Evolutionary conservation across 1,140 invertebrate species (phyloP), one percentile per base, ranked within the genome.

Genomic region (Ylistrum balloti): DNA sequence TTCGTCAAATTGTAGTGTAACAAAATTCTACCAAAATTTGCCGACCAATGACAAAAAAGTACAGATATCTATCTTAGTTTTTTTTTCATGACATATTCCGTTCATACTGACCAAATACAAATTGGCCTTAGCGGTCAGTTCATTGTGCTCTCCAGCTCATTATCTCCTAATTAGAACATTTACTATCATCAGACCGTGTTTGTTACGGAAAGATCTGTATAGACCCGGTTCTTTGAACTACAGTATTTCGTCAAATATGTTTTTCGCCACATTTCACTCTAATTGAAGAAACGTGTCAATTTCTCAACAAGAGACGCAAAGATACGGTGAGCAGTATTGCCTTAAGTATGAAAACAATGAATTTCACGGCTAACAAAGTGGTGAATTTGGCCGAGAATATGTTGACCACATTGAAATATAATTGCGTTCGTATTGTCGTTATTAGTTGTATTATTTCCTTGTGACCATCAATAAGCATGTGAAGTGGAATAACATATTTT

Each of bases 401-500:
- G 56, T 74, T n/a, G 56, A n/a, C 56, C 5, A 74, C 22, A n/a
- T 74, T 74, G 7, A 28, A 28, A 28, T 17, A 0, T 74, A 28
- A 74, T 74, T 74, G n/a, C 56, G 3, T 28, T 74, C 22, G 17
- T 74, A 74, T 74, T 74, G 56, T 11, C 56, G n/a, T 74, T 74
- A 74, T 74, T 74, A 74, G 56, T 74, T 28, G n/a, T 74, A 74
- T 74, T 74, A 74, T 28, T 74, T n/a, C 56, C 56, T n/a, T 0
- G 5, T n/a, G 56, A 74, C 11, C 5, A 17, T 74, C 56, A 17
- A 74, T 74, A 74, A 28, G 22, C 56, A 9, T 28, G 56, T 74
- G 9, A 74, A 74, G 56, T 74, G 56, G 56, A 74, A 74, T 74
- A 74, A 74, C 56, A 74, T 74, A 74, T 74, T 74, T n/a, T 74